Percentiles rank a stretch among this genome's conserved stretches.
These are phyloP conservation scores for Lucilia cuprina DNA, from an alignment of 1,140 invertebrate genomes.

Conservation along the genomic window DNA sequence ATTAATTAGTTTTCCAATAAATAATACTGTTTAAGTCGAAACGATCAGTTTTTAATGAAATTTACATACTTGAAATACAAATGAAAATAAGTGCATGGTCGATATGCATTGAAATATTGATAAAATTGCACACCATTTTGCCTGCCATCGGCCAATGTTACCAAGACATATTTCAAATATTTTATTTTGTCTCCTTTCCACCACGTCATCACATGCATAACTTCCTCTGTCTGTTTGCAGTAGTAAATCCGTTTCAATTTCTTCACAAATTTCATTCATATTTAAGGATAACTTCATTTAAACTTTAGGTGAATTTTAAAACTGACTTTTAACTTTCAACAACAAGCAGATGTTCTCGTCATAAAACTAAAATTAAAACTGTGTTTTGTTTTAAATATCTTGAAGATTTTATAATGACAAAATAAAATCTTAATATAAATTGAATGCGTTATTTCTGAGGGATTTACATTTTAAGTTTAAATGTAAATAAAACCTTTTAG, in stretches of 20 bases:
- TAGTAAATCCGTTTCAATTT: background rate
- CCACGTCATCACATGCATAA: background rate
- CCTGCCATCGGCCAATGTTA: slow-evolving; percentile 72
- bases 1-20: too few relatives aligned
- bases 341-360: background rate
- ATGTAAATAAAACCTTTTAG: too few relatives aligned
- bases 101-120: slow-evolving; percentile 64
- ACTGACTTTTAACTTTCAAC: too few relatives aligned
- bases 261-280: background rate
- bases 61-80: slow-evolving; percentile 40
- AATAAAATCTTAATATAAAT: slow-evolving; percentile 45
- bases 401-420: background rate
- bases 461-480: too few relatives aligned
- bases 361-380: background rate
- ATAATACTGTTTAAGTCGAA: too few relatives aligned
- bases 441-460: too few relatives aligned
- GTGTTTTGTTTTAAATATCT: background rate
- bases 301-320: too few relatives aligned
- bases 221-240: background rate
- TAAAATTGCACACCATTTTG: slow-evolving; percentile 69
- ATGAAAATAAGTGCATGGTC: slow-evolving; percentile 41
- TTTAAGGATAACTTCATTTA: background rate
- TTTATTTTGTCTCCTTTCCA: background rate
- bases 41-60: too few relatives aligned
- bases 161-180: slow-evolving; percentile 54